Conservation (phyloP, 2,888 invertebrate species). For the Blastobasis lacticolella region DNA sequence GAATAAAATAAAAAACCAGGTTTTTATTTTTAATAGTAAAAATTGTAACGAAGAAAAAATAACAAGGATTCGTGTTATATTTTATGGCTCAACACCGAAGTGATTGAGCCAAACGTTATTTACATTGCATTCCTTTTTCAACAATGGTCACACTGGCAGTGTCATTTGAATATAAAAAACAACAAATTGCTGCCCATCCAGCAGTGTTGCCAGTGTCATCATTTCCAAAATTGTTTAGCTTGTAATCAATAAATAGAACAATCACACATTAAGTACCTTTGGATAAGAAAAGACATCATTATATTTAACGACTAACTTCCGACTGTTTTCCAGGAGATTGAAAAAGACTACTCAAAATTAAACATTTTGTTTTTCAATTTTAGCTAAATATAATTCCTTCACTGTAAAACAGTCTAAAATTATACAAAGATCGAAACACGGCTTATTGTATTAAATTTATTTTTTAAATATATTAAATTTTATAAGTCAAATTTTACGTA, state of each 20-base stretch:
- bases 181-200: slow-evolving; percentile 7
- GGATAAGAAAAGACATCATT: slow-evolving; percentile 44
- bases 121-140: slow-evolving; percentile 57
- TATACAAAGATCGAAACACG: not conserved
- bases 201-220: slow-evolving; percentile 42
- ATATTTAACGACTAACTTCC: slow-evolving; percentile 30
- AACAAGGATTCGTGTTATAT: slow-evolving; percentile 50
- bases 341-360: not conserved
- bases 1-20: slow-evolving; percentile 14
- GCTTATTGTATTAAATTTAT: not conserved
- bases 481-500: too few species aligned
- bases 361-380: too few species aligned
- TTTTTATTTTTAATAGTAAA: slow-evolving; percentile 16
- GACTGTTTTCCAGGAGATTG: slow-evolving; percentile 4
- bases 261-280: slow-evolving; percentile 62
- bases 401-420: slow-evolving; percentile 3
- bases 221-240: slow-evolving; percentile 20
- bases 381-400: too few species aligned
- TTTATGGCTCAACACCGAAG: slow-evolving; percentile 46
- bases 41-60: slow-evolving; percentile 13
- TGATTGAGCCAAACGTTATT: slow-evolving; percentile 52
- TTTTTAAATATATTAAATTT: too few species aligned
- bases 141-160: slow-evolving; percentile 44
- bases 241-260: slow-evolving; percentile 57
- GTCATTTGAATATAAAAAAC: slow-evolving; percentile 26